These are phyloP conservation scores for Drosophila picticornis DNA, from an alignment of 2,888 invertebrate species.

Conservation along the genomic window DNA sequence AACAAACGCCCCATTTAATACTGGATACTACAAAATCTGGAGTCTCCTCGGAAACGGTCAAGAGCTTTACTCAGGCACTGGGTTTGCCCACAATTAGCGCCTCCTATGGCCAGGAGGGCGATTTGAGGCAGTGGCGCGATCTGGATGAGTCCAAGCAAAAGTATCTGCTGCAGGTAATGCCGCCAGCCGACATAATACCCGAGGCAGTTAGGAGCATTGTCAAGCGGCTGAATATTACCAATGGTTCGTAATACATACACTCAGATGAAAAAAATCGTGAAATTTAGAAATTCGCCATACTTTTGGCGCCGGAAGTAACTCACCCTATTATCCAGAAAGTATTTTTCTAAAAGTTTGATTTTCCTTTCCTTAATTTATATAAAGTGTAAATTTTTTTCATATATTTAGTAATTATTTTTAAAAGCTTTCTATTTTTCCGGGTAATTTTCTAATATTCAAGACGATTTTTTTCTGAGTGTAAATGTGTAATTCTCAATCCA, in stretches of 20 bases:
- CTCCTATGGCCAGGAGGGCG: constrained; percentile 92
- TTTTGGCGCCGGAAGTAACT: neutral
- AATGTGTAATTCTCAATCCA: neutral
- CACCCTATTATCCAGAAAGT: neutral
- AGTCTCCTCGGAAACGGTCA: constrained; percentile 93
- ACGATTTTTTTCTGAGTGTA: too few relatives aligned
- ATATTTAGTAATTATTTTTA: neutral
- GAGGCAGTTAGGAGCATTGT: constrained; percentile 93
- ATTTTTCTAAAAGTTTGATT: neutral
- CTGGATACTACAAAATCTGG: constrained; percentile 94
- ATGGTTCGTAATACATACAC: constrained; percentile 85
- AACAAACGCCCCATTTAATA: constrained; percentile 91
- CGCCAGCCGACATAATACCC: constrained; percentile 94
- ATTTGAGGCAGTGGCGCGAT: constrained; percentile 93
- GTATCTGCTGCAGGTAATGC: constrained; percentile 90
- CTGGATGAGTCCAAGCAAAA: constrained; percentile 89
- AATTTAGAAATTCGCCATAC: neutral
- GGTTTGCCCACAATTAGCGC: constrained; percentile 93
- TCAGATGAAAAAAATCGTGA: neutral
- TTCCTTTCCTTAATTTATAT: neutral
- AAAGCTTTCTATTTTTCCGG: too few relatives aligned
- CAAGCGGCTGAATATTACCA: constrained; percentile 93
- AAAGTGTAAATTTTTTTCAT: too few relatives aligned
- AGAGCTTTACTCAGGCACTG: constrained; percentile 92
- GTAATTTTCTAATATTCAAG: too few relatives aligned